These are phyloP conservation scores for Dasysyrphus albostriatus DNA, from an alignment of 2,888 invertebrate species.

Conservation along the genomic window DNA sequence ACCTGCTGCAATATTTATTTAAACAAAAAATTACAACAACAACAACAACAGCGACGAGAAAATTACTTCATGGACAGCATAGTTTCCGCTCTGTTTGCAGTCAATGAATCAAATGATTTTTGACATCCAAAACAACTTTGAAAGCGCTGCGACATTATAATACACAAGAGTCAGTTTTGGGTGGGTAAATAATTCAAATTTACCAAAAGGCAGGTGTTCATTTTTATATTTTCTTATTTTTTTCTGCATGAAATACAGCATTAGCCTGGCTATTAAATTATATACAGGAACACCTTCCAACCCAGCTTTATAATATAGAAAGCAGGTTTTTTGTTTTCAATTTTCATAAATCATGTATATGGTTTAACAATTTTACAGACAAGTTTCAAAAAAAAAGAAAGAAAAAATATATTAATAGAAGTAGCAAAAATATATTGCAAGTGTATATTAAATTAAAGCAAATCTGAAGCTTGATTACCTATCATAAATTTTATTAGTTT, in stretches of 20 bases:
- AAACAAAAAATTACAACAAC: conserved; percentile 3
- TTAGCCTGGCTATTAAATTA: conserved; percentile 45
- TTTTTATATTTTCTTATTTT: conserved; percentile 26
- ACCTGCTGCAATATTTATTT: conserved; percentile 34
- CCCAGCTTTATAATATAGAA: neutral
- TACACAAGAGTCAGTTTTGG: conserved; percentile 9
- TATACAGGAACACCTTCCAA: conserved; percentile 29
- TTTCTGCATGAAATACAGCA: conserved; percentile 5
- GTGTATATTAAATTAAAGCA: conserved; percentile 26
- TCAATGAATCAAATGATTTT: conserved; percentile 75
- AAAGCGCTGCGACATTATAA: conserved; percentile 1
- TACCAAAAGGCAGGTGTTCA: conserved; percentile 55
- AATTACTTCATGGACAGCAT: conserved; percentile 6
- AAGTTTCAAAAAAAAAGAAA: conserved; percentile 10
- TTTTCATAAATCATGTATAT: conserved; percentile 42
- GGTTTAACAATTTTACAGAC: conserved; percentile 17
- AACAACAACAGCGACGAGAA: conserved; percentile 3
- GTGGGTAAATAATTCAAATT: conserved; percentile 53
- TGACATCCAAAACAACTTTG: conserved; percentile 57
- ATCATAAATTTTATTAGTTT: conserved; percentile 30
- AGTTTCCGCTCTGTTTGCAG: conserved; percentile 73
- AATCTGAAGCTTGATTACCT: conserved; percentile 33
- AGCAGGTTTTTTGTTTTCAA: conserved; percentile 32
- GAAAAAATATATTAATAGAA: conserved; percentile 12
- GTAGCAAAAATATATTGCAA: neutral